Base-by-base conservation (phyloP, 2,113 vertebrate genomes). In the Hippocampus guttulatus region DNA sequence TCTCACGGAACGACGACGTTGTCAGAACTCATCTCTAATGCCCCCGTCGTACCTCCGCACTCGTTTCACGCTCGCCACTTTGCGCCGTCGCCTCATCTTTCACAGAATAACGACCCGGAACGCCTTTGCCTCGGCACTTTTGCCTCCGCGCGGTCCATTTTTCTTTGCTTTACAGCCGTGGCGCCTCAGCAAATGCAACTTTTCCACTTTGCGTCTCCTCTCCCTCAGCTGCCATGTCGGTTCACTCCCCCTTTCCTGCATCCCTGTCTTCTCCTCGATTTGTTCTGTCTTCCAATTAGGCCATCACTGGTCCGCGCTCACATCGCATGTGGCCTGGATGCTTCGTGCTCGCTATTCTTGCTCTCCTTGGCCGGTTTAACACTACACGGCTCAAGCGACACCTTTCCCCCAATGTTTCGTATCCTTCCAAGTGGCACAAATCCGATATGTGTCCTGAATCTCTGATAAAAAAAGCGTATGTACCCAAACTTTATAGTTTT, bases 151-250 rank as follows among this genome's bases (percentile, higher is more conserved):
- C 30, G 27, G 38, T 61, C 64, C 38, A n/a, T 18, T 68, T 75
- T 63, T 76, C 72, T 72, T 54, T 38, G 68, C 58, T 80, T 70
- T 43, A 72, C 76, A 60, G 40, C 62, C 66, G 57, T 61, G 66
- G 66, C 66, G 60, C 1, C n/a, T 62, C 57, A 67, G 55, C 60
- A 64, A 70, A 33, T 71, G 45, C 75, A 52, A 75, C 21, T n/a
- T 69, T 64, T 15, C 52, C 14, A 41, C 41, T 66, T 30, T 2
- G 69, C 75, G 25, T 74, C 79, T 55, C 75, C 78, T 64, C 65
- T 51, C 21, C 11, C 76, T 45, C 4, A 43, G 12, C 66, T 91
- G 90, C 90, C 90, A 88, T 84, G 84, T 91, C 87, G 87, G 84
- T 86, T 87, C 83, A 80, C 69, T 70, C 72, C 73, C 64, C 72